Evolutionary conservation across 2,888 invertebrate genomes (phyloP).

Genomic region (Tiliacea citrago): DNA sequence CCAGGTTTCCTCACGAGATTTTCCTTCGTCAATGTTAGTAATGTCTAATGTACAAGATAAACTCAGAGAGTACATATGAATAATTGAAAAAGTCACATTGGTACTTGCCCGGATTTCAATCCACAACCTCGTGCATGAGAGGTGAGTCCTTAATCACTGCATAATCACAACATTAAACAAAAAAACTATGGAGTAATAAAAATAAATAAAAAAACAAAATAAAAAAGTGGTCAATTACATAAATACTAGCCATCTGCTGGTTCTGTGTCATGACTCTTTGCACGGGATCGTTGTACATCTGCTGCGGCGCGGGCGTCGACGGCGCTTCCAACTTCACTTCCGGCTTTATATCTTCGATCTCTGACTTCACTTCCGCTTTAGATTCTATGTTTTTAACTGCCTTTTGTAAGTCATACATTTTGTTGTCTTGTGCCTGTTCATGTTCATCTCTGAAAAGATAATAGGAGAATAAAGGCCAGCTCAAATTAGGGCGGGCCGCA

Average conservation of each 20-base stretch:
- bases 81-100: too few species aligned
- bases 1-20: too few species aligned
- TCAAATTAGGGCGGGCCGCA: too few species aligned
- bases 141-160: too few species aligned
- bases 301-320: slow-evolving; percentile 66
- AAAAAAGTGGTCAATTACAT: slow-evolving; percentile 33
- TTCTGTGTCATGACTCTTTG: slow-evolving; percentile 81
- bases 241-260: slow-evolving; percentile 79
- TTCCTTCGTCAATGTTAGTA: too few species aligned
- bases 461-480: not conserved
- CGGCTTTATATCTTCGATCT: slow-evolving; percentile 78
- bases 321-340: slow-evolving; percentile 77
- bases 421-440: slow-evolving; percentile 80
- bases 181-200: not conserved
- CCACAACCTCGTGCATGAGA: too few species aligned
- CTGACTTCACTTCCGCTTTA: slow-evolving; percentile 79
- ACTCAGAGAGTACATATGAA: too few species aligned
- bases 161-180: too few species aligned
- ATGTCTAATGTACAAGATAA: too few species aligned
- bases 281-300: slow-evolving; percentile 80
- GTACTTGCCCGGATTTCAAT: too few species aligned
- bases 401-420: slow-evolving; percentile 85
- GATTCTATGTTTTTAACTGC: slow-evolving; percentile 84
- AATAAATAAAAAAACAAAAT: not conserved
- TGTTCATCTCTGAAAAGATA: slow-evolving; percentile 76